Base-by-base conservation (phyloP, 2,113 vertebrate genomes). In the Cryptomyrus ogoouensis region DNA sequence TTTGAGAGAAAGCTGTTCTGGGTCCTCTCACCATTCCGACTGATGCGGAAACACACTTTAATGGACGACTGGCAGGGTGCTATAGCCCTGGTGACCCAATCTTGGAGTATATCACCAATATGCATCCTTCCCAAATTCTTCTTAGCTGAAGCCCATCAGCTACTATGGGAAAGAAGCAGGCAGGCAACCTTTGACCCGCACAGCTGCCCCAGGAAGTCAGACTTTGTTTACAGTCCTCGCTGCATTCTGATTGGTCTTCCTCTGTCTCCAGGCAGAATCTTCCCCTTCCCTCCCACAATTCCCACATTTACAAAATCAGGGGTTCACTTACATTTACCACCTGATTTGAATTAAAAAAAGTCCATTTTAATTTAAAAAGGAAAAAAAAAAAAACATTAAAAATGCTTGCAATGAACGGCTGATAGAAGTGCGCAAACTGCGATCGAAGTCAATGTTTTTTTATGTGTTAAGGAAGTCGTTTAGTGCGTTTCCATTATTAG, bases 221-320 rank as follows among this genome's bases (percentile, higher is more conserved):
- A 85, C 52, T 87, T 44, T 91, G 90, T 90, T 91, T 89, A 87
- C 88, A 86, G 66, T 85, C 47, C 31, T 19, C 56, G 6, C 88
- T 88, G 85, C 42, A n/a, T 2, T 17, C 62, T 90, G 91, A 92
- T 91, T 93, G 91, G 92, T 42, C 3, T 83, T n/a, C 27, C 7
- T 62, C 39, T 49, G 91, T 91, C 88, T 91, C 92, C 31, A 35
- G 87, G 91, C 90, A 91, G 90, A 85, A 66, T 90, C 49, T 77
- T 47, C 42, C 24, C n/a, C n/a, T 31, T 70, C 62, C 62, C 49
- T 52, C 74, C 52, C 56, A 56, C 50, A 52, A 44, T 49, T 88
- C 84, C 83, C 39, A 87, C 74, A 70, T 66, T 84, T 47, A 42
- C 56, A 66, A 88, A 88, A 42, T 6, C 24, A 49, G 24, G 35